phyloP scores from a whole-genome alignment of 2,888 invertebrate species.

The Oxycera nigricornis region DNA sequence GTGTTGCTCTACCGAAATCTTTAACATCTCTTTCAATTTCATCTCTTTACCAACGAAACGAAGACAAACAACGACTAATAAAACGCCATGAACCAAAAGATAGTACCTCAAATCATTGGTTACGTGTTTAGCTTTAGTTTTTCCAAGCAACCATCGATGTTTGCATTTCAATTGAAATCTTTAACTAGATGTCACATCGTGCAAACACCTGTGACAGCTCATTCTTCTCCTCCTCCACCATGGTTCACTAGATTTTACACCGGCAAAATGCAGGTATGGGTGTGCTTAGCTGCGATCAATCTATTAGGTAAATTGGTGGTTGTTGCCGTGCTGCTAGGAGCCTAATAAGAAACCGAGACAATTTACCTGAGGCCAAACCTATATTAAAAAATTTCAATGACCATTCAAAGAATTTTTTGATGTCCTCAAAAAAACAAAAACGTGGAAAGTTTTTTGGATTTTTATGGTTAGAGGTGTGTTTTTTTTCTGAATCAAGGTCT shows the following conservation, averaged over 20 bases:
- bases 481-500: slow-evolving; percentile 36
- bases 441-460: background rate
- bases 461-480: too few species aligned
- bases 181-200: slow-evolving; percentile 40
- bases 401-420: slow-evolving; percentile 25
- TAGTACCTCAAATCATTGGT: slow-evolving; percentile 11
- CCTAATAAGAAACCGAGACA: slow-evolving; percentile 31
- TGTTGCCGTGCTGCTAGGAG: slow-evolving; percentile 22
- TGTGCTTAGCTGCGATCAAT: too few species aligned
- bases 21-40: background rate
- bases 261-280: background rate
- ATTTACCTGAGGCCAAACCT: slow-evolving; percentile 34
- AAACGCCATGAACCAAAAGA: background rate
- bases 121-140: slow-evolving; percentile 35
- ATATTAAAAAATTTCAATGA: slow-evolving; percentile 22
- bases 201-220: slow-evolving; percentile 40
- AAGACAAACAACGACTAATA: slow-evolving; percentile 25
- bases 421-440: slow-evolving; percentile 13
- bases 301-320: slow-evolving; percentile 26
- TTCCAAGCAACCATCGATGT: slow-evolving; percentile 26
- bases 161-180: slow-evolving; percentile 44
- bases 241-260: background rate
- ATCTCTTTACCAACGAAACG: background rate
- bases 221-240: background rate
- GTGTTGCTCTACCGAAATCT: background rate